Base-by-base conservation (phyloP, 2,113 vertebrate genomes). In the Syngnathus typhle region DNA sequence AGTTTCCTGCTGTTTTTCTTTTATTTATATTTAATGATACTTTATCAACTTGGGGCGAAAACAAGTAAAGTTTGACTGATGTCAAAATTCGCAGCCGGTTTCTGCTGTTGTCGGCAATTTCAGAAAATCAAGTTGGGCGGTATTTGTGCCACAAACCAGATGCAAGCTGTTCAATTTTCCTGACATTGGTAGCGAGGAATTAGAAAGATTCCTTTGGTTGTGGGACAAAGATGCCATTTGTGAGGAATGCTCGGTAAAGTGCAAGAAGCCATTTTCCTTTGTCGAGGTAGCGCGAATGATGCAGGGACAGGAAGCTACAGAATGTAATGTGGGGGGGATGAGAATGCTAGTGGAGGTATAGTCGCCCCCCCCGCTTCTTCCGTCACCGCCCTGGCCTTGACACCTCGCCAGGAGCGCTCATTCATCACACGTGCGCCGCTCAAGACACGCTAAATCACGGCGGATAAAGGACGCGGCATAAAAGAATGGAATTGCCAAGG, bases 401-500 rank as follows among this genome's bases (percentile, higher is more conserved):
- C 89, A 89, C 86, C 82, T 85, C 76, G 77, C 79, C 80, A 85
- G 78, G 87, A 86, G 82, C 68, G 75, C 80, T 88, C 90, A 88
- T 91, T 89, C 90, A 90, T 91, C 90, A 91, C 85, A 43, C 80
- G 59, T 69, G 67, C 67, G 41, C 81, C 72, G 85, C 84, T 71
- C 75, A 79, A 86, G 85, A 82, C 87, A 67, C 80, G 70, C 81
- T 89, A 90, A 90, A 91, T 90, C 89, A 90, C 77, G 65, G 80
- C 64, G 85, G 87, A 88, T 87, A 87, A 90, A 90, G 85, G 84
- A 86, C 80, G 80, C 73, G 81, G 77, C 74, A 51, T 86, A 87
- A 39, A 88, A 90, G 82, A 82, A 87, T 84, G 84, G 76, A 85
- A 86, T 84, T 78, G 88, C 86, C 89, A 89, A 90, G 89, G 87